Percentiles rank a stretch among this genome's conserved stretches.
Evolutionary conservation across 2,797 vertebrate species (phyloP).

Genomic region (Erethizon dorsatum): DNA sequence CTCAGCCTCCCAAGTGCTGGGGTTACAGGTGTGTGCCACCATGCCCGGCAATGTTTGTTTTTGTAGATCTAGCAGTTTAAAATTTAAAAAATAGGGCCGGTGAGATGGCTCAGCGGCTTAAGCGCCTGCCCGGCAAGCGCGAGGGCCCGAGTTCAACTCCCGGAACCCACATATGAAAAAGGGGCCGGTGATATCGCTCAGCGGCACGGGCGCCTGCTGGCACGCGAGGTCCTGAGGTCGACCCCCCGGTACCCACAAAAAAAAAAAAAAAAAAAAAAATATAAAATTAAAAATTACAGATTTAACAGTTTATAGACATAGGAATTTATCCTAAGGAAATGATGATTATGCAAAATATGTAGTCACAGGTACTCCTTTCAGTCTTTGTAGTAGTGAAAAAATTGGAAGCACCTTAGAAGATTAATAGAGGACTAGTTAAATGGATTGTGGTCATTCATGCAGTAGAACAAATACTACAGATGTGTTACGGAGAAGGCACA

Average conservation of each 20-base stretch:
- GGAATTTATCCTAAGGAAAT: conserved; percentile 45
- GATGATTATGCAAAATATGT: conserved; percentile 36
- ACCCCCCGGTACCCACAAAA: too few species aligned
- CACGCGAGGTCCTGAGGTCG: too few species aligned
- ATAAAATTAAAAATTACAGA: neutral
- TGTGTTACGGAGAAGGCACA: conserved; percentile 44
- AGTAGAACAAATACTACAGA: neutral
- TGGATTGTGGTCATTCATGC: neutral
- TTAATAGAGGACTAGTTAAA: conserved; percentile 16
- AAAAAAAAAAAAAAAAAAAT: conserved; percentile 26
- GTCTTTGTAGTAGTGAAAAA: conserved; percentile 37
- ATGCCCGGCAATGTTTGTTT: neutral
- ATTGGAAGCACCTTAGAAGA: neutral
- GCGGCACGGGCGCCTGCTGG: too few species aligned
- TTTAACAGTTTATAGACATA: neutral
- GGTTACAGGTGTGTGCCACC: too few species aligned
- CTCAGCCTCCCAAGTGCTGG: too few species aligned
- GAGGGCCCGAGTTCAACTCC: too few species aligned
- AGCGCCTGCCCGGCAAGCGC: too few species aligned
- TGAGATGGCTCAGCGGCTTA: too few species aligned
- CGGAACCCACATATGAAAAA: too few species aligned
- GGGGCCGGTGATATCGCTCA: too few species aligned
- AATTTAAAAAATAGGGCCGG: conserved; percentile 55
- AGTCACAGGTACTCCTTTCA: conserved; percentile 43
- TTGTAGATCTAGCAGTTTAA: neutral